These are phyloP conservation scores for Endotricha flammealis DNA, from an alignment of 2,888 invertebrate genomes.

Conservation along the genomic window DNA sequence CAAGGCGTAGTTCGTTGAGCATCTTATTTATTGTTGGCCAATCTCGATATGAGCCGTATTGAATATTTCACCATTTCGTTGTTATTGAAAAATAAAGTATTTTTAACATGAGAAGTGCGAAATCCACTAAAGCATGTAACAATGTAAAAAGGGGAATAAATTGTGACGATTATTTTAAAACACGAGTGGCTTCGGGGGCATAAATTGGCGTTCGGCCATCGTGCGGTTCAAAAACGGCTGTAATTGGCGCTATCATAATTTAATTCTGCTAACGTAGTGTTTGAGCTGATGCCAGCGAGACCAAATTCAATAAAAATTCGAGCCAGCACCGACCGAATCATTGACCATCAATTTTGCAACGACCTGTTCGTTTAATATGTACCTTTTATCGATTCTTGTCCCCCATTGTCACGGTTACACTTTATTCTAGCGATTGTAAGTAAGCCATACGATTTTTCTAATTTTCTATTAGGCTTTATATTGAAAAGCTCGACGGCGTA, in stretches of 20 bases:
- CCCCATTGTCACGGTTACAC: background rate
- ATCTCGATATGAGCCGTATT: too few relatives aligned
- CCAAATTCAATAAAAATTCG: conserved; percentile 63
- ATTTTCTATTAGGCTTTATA: too few relatives aligned
- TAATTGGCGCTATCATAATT: conserved; percentile 71
- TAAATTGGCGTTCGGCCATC: conserved; percentile 68
- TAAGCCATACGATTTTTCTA: too few relatives aligned
- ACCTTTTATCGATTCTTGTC: background rate
- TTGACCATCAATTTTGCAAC: conserved; percentile 41
- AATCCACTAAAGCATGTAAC: too few relatives aligned
- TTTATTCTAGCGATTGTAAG: background rate
- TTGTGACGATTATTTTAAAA: conserved; percentile 3
- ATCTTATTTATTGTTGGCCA: too few relatives aligned
- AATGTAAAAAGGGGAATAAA: too few relatives aligned
- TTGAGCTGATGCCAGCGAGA: conserved; percentile 67
- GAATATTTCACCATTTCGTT: too few relatives aligned
- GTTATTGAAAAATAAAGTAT: too few relatives aligned
- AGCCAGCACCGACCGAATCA: conserved; percentile 37
- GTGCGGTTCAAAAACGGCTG: conserved; percentile 66
- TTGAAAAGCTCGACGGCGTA: too few relatives aligned
- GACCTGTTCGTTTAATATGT: conserved; percentile 24
- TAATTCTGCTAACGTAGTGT: conserved; percentile 69
- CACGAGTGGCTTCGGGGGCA: conserved; percentile 42
- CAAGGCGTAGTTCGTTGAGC: too few relatives aligned
- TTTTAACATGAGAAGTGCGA: too few relatives aligned